Evolutionary conservation across 2,113 vertebrate species (phyloP).

Genomic region (Microcebus ravelobensis): DNA sequence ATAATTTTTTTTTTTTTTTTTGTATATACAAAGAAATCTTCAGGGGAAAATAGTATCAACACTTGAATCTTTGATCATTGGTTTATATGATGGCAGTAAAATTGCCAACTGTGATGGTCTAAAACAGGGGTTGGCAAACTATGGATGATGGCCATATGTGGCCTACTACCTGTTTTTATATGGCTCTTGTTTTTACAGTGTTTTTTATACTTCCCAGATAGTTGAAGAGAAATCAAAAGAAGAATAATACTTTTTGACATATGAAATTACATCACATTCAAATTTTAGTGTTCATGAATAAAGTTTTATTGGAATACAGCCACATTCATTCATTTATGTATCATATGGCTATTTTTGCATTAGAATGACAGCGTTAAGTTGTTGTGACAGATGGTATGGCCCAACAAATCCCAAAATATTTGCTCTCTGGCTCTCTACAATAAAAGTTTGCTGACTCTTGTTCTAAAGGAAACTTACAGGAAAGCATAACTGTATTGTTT

Average conservation of each 20-base stretch:
- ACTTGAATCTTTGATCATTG: background rate
- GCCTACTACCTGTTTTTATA: background rate
- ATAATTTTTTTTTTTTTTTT: background rate
- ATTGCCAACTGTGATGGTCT: background rate
- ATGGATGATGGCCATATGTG: background rate
- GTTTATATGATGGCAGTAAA: background rate
- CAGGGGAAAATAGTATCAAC: background rate
- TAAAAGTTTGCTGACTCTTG: background rate
- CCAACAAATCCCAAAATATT: background rate
- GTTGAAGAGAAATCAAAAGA: background rate
- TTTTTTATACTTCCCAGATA: background rate
- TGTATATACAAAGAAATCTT: background rate
- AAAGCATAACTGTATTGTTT: background rate
- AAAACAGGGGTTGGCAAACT: background rate
- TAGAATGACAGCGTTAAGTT: background rate
- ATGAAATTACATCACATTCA: conserved; percentile 14
- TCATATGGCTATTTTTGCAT: background rate
- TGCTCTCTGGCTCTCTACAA: background rate
- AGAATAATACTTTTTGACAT: background rate
- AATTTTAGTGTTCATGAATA: background rate
- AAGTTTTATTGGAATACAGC: background rate
- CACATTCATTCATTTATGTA: background rate
- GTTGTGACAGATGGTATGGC: background rate
- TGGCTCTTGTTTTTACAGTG: background rate
- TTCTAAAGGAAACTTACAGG: background rate